These are phyloP conservation scores for Geotrupes spiniger DNA, from an alignment of 2,888 invertebrate species.

Conservation along the genomic window DNA sequence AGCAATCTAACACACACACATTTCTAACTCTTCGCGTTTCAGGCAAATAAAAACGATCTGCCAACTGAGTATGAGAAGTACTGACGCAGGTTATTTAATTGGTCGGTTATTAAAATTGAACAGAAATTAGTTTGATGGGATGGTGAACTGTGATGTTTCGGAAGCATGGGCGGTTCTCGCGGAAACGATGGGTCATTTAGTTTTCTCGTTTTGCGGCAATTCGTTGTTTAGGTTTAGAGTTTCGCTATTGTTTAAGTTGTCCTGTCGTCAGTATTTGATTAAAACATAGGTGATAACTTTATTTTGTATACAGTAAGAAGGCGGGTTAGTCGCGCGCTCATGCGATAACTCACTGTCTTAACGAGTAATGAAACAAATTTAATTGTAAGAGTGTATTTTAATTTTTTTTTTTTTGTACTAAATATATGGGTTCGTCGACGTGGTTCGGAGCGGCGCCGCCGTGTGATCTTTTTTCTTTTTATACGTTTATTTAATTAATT, in stretches of 20 bases:
- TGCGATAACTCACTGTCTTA: too few species aligned
- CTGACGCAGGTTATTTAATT: slow-evolving; percentile 2
- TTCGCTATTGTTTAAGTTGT: slow-evolving; percentile 21
- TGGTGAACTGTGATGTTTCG: slow-evolving; percentile 1
- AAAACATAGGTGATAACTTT: slow-evolving; percentile 6
- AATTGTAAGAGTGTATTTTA: slow-evolving; percentile 20
- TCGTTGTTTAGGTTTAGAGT: neutral
- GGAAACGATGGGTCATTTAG: neutral
- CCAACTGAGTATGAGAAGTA: slow-evolving; percentile 7
- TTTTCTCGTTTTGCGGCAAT: neutral
- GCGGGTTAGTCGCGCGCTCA: too few species aligned
- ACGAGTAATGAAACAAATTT: slow-evolving; percentile 1
- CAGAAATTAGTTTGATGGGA: neutral
- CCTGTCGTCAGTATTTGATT: slow-evolving; percentile 31
- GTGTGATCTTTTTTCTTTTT: neutral
- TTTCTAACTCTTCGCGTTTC: neutral
- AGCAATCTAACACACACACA: too few species aligned
- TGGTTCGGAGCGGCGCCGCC: slow-evolving; percentile 1
- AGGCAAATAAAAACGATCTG: slow-evolving; percentile 24
- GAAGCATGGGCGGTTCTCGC: neutral
- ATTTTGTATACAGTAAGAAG: slow-evolving; percentile 4
- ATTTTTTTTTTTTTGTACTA: slow-evolving; percentile 20
- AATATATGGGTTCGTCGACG: slow-evolving; percentile 8
- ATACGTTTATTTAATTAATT: neutral
- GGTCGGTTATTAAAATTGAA: too few species aligned